Base-by-base conservation (phyloP, 2,888 invertebrate species). In the Leistus spinibarbis region DNA sequence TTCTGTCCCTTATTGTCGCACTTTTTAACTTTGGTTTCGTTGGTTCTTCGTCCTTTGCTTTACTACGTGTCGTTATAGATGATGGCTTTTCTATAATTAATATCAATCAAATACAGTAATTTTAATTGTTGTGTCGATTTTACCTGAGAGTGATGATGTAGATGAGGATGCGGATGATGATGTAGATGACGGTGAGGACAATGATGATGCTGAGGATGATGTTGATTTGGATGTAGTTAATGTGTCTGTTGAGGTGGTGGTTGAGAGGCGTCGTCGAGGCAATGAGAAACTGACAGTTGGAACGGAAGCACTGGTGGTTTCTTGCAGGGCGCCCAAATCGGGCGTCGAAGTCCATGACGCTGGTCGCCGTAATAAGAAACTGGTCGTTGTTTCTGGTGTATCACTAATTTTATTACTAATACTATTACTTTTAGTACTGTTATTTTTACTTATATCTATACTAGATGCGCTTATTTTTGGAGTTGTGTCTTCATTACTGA, bases 291-390 rank as follows among this genome's bases (percentile, higher is more conserved):
- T 92, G 80, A 93, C 86, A 66, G 92, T 92, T 56, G 85, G 85
- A 80, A 91, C 89, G 78, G 86, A 86, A 67, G 92, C 89, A 80
- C 89, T 90, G 76, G 90, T 87, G 80, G 88, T 88, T 79, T 90
- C 90, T 80, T 86, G 84, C 81, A 88, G 86, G 79, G 90, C 90
- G 77, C 91, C 92, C 83, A 95, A 88, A 86, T 95, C 94, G 80
- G 94, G 93, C 79, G 94, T 93, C 79, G 95, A 95, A 82, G 92
- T 93, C 95, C 95, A 95, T 80, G 93, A 91, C 79, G 91, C 87
- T 65, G 85, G 85, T 73, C 81, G 82, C 54, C 79, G 62, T 80
- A 76, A 78, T 54, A 75, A 76, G 19, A 68, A 76, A 16, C 74
- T 77, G 16, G 74, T 56, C n/a, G 54, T 75, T 23, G 71, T 66